Evolutionary conservation across 2,113 vertebrate species (phyloP), one percentile per base, ranked within the genome.

Genomic region (Leptocoma aspasia): DNA sequence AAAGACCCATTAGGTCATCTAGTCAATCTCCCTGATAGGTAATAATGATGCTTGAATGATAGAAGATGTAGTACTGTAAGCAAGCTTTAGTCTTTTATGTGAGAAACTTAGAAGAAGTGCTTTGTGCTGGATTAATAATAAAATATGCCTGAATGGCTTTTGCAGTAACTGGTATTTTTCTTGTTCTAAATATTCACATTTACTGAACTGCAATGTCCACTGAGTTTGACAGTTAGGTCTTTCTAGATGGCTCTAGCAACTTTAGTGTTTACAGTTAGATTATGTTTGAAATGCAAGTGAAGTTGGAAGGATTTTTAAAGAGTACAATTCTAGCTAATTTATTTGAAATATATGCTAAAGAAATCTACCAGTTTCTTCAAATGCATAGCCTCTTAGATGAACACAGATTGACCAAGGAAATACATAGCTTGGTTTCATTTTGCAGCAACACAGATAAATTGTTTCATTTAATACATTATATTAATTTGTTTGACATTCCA

Each of bases 31-130:
- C 97, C 93, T 98, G 95, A 83, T 97, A 97, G 98, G 95, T 99
- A 99, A 98, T 98, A 98, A 94, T 98, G 98, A 99, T 99, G 98
- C 99, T 99, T 99, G 98, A 99, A 98, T 98, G 97, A 98, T 99
- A 99, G 98, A 97, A 97, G 93, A 97, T 98, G 97, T 99, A 99
- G 99, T 99, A 99, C 98, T 99, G 99, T 99, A 99, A 98, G 98
- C 97, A 97, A 97, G 98, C 98, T 98, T 97, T 99, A 98, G 98
- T 98, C 98, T 98, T 98, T 98, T 98, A 98, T 98, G 98, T 99
- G 99, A 99, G 98, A 98, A 96, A 98, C 97, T 97, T 99, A 99
- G 98, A 98, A 98, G 97, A 98, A 97, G 98, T 98, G 98, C 98
- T 98, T 99, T 98, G 98, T 98, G 97, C 98, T 98, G 98, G 98